Base-by-base conservation (phyloP, 2,888 invertebrate species). In the Allophyes oxyacanthae region DNA sequence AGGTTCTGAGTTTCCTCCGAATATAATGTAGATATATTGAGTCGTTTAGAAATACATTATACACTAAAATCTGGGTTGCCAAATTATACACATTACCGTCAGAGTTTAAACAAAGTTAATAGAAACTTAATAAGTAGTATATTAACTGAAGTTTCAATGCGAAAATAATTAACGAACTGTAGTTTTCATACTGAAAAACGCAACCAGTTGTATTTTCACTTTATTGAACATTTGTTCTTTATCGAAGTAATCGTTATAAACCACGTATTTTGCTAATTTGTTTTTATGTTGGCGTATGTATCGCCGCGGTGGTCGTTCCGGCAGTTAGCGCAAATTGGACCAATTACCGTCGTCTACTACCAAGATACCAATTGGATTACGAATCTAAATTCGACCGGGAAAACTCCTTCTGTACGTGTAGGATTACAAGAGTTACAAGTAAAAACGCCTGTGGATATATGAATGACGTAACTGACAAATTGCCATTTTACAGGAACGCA, bases 251-350 rank as follows among this genome's bases (percentile, higher is more conserved):
- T 20, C 20, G 20, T 20, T 20, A 59, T 60, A 55, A 63, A 54
- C 48, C 58, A 72, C 48, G 63, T 68, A 66, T 66, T 75, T 69
- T 57, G 61, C 73, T 75, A 72, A 72, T 73, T 68, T 68, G 58
- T 67, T 68, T 72, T 67, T 63, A 75, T 73, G 64, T 66, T 63
- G 56, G 49, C 68, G 65, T 71, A 72, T 63, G 66, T 75, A 69
- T 72, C 73, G 73, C 72, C 59, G 70, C 77, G 81, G 78, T 79
- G 81, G 81, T 79, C 83, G 76, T 80, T 75, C 74, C 73, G 79
- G 79, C 81, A 81, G 84, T 85, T 86, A 86, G 78, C 83, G 75
- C 82, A 84, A 88, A 87, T 88, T 88, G 86, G 75, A 70, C 78
- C 83, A 86, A 87, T 86, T 88, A 84, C 79, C 79, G 72, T 70